Percentiles rank a stretch among this genome's conserved stretches.
Evolutionary conservation across 1,140 invertebrate species (phyloP).

Genomic region (Eumaeus atala): DNA sequence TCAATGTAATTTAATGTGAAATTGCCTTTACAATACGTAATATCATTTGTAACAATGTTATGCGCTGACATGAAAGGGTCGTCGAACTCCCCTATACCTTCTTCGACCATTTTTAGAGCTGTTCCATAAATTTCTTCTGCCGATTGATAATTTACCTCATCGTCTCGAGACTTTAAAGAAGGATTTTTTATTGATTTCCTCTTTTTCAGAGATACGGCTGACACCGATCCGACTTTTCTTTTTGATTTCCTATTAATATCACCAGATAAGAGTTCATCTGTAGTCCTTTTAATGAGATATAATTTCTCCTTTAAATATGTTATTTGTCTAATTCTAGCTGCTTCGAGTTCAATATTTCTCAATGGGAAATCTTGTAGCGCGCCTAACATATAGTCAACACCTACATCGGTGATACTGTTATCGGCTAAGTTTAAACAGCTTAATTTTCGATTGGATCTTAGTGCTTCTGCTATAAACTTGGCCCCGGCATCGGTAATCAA

Average conservation of each 20-base stretch:
- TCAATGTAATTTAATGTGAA: conserved; percentile 41
- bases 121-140: conserved; percentile 35
- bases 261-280: too few species aligned
- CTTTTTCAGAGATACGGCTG: conserved; percentile 22
- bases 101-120: conserved; percentile 34
- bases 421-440: conserved; percentile 45
- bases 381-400: conserved; percentile 33
- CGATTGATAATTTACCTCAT: conserved; percentile 20
- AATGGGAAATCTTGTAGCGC: conserved; percentile 35
- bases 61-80: conserved; percentile 39
- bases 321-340: conserved; percentile 29
- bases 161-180: conserved; percentile 30
- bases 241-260: conserved; percentile 31
- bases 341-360: conserved; percentile 30
- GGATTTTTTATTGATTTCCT: conserved; percentile 31
- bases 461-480: conserved; percentile 31
- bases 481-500: conserved; percentile 47
- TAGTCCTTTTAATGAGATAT: conserved; percentile 27
- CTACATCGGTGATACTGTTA: conserved; percentile 44
- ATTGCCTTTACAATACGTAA: conserved; percentile 40
- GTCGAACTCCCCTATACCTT: conserved; percentile 31
- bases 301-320: conserved; percentile 36
- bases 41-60: conserved; percentile 26
- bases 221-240: neutral
- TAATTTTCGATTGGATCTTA: conserved; percentile 42